Evolutionary conservation across 2,888 invertebrate species (phyloP).

Genomic region (Philopedon plagiatum): DNA sequence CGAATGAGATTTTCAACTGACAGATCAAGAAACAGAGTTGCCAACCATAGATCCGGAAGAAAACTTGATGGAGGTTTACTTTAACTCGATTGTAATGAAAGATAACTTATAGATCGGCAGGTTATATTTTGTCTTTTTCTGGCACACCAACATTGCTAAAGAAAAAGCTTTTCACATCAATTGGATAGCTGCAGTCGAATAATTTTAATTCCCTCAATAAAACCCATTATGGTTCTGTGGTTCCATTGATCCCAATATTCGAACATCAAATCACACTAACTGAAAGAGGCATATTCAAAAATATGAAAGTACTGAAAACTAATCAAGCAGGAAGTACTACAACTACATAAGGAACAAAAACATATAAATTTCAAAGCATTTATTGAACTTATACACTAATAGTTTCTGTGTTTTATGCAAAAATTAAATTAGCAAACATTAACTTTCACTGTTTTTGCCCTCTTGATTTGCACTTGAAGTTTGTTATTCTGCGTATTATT

Average conservation of each 20-base stretch:
- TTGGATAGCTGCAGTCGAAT: too few species aligned
- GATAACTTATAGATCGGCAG: too few species aligned
- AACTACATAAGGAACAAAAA: not conserved
- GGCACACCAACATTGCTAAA: not conserved
- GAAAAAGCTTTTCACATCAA: not conserved
- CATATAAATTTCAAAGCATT: not conserved
- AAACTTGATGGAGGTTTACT: too few species aligned
- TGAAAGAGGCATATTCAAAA: not conserved
- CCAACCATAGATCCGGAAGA: not conserved
- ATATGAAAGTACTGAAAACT: not conserved
- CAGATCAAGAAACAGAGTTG: not conserved
- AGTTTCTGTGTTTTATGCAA: not conserved
- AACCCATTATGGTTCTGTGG: too few species aligned
- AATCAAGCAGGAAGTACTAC: not conserved
- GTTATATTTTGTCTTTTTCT: not conserved
- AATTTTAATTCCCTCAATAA: too few species aligned
- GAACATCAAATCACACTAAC: not conserved
- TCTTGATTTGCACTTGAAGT: not conserved
- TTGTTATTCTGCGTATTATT: not conserved
- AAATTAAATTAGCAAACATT: not conserved
- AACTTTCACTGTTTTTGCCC: not conserved
- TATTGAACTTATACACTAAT: slow-evolving; percentile 2
- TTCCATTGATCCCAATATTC: not conserved
- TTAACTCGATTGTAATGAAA: not conserved
- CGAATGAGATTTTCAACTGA: slow-evolving; percentile 18